A percentile compares a stretch with the other conserved stretches of the same genome.
These are phyloP conservation scores for Drosophila takahashii DNA, from an alignment of 1,140 invertebrate species.

Conservation along the genomic window DNA sequence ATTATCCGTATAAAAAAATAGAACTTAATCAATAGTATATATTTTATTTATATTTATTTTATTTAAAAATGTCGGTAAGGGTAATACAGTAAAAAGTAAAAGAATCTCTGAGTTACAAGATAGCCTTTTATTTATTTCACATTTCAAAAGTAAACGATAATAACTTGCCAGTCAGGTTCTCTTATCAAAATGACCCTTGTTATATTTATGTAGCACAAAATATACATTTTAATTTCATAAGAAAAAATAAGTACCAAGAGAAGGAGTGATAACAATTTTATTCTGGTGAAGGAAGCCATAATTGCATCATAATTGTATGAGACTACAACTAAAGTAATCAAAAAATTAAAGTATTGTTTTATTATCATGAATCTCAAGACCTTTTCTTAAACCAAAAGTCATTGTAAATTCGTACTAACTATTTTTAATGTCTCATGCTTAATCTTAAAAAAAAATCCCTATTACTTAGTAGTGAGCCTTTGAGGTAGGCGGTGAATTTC, in stretches of 20 bases:
- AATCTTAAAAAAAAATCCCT: constrained; percentile 5
- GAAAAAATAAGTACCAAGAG: background rate
- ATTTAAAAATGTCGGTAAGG: too few relatives aligned
- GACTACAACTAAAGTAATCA: too few relatives aligned
- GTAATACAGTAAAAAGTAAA: background rate
- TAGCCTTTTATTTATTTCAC: background rate
- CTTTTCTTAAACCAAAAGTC: background rate
- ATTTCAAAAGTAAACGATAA: background rate
- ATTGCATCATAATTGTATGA: too few relatives aligned
- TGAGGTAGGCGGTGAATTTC: constrained; percentile 19
- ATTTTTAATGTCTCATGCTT: constrained; percentile 11
- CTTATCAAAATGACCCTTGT: background rate
- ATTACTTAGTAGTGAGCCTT: background rate
- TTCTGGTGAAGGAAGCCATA: too few relatives aligned
- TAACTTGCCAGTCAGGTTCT: background rate
- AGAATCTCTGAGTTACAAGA: background rate
- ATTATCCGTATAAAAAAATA: too few relatives aligned
- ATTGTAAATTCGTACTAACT: background rate
- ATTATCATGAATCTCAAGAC: background rate
- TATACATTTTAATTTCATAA: background rate
- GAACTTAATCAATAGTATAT: too few relatives aligned
- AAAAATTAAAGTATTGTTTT: too few relatives aligned
- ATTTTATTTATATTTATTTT: too few relatives aligned
- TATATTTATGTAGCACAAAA: background rate
- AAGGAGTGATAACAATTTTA: too few relatives aligned